Base-by-base conservation (phyloP, 23 tunicate species). In the Trididemnum clinides region DNA sequence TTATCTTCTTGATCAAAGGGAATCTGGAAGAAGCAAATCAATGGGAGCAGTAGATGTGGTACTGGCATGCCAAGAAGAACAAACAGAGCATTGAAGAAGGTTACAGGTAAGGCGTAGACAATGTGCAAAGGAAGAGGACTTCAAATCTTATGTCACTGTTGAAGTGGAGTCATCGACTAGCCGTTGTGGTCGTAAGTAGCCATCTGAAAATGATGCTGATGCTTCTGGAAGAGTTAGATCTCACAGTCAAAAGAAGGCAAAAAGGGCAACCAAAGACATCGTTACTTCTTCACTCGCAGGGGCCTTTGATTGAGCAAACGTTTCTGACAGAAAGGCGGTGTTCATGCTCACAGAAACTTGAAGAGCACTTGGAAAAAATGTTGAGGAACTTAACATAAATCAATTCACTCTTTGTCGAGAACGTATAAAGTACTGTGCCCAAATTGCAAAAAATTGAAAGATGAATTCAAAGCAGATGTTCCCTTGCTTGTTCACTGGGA, bases 141-240 rank as follows among this genome's bases (percentile, higher is more conserved):
- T 44, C 54, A 44, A 44, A 44, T 44, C 54, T 44, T 44, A 44
- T 44, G 54, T 44, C 54, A 44, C 15, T 44, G 54, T 44, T 44
- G 54, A 44, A 44, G 54, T 62, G 69, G 77, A 70, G 38, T 33
- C 38, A 70, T 70, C 38, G 38, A 70, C 38, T 70, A 70, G 77
- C 77, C 10, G 77, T 70, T 6, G 77, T 70, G 38, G 38, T 70
- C 38, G 38, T 70, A 37, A 28, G 38, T 36, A 70, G 38, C 30
- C 77, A 27, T 70, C 37, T 70, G 77, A 70, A 70, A n/a, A 70
- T 70, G 77, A 70, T 70, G 39, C 36, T 70, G 77, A n/a, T 70
- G n/a, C 39, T 70, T 70, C 38, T 21, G 77, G 38, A 70, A 70
- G 77, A 27, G 77, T 70, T 70, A 70, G 77, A 70, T n/a, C 77